Percentiles rank a stretch among this genome's conserved stretches.
Evolutionary conservation across 2,797 vertebrate species (phyloP).

Genomic region (Spatula clypeata): DNA sequence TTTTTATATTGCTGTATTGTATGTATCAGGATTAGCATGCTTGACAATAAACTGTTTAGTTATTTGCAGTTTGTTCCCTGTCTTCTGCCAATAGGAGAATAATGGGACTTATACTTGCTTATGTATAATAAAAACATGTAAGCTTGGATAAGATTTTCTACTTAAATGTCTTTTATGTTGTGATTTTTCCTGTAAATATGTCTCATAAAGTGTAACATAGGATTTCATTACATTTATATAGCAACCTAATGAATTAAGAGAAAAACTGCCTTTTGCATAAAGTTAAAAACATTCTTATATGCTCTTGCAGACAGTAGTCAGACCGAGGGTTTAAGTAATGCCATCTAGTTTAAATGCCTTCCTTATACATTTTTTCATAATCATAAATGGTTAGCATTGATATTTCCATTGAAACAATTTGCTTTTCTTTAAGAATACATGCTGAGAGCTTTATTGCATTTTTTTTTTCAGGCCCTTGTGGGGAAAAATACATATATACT

Average conservation of each 20-base stretch:
- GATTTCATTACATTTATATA: neutral
- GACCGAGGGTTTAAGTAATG: neutral
- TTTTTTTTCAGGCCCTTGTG: rapidly evolving
- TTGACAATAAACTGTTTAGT: neutral
- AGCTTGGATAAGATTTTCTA: neutral
- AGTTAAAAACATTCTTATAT: neutral
- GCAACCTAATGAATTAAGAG: neutral
- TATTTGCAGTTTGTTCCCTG: neutral
- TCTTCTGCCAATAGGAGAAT: neutral
- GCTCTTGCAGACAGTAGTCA: neutral
- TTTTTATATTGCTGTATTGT: neutral
- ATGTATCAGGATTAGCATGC: neutral
- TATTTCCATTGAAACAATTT: neutral
- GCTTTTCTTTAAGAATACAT: neutral
- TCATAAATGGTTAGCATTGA: neutral
- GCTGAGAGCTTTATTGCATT: neutral
- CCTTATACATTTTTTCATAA: neutral
- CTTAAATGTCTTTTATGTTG: neutral
- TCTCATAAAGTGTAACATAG: neutral
- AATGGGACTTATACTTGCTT: neutral
- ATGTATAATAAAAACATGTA: neutral
- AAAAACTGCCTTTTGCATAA: neutral
- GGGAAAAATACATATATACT: too few relatives aligned
- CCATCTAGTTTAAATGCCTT: neutral
- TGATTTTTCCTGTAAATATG: neutral